These are phyloP conservation scores for Hydrolagus affinis DNA, from an alignment of 2,113 vertebrate genomes.

Conservation along the genomic window DNA sequence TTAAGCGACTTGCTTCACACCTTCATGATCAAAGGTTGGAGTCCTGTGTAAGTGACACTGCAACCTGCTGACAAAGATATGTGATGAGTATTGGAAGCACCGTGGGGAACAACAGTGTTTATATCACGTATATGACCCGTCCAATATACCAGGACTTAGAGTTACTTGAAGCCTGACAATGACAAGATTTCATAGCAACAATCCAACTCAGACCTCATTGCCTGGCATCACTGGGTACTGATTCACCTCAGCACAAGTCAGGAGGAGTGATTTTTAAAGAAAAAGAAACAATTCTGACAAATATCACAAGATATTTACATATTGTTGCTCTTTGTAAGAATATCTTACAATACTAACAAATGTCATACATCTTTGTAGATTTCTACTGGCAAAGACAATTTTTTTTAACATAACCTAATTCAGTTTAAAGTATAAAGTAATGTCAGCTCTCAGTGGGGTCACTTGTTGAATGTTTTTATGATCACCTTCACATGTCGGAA, in stretches of 20 bases:
- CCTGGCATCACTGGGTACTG: conserved; percentile 12
- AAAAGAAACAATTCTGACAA: neutral
- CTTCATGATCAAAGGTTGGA: conserved; percentile 11
- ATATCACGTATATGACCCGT: conserved; percentile 11
- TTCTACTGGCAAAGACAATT: no score
- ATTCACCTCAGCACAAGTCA: neutral
- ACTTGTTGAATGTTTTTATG: neutral
- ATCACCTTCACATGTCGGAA: neutral
- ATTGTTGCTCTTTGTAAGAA: no score
- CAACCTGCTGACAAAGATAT: conserved; percentile 25
- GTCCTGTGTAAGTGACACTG: conserved; percentile 11
- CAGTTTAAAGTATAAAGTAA: no score
- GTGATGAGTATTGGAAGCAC: conserved; percentile 25
- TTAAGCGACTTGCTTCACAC: neutral
- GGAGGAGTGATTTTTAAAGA: neutral
- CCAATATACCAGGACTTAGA: neutral
- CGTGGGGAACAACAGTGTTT: neutral
- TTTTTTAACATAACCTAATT: no score
- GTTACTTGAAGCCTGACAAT: conserved; percentile 8
- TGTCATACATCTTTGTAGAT: no score
- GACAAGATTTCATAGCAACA: conserved; percentile 16
- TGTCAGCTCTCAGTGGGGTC: neutral
- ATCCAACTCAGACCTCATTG: conserved; percentile 15
- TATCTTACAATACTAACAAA: no score
- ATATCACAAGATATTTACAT: neutral